Evolutionary conservation across 2,888 invertebrate species (phyloP).

Genomic region (Villa cingulata): DNA sequence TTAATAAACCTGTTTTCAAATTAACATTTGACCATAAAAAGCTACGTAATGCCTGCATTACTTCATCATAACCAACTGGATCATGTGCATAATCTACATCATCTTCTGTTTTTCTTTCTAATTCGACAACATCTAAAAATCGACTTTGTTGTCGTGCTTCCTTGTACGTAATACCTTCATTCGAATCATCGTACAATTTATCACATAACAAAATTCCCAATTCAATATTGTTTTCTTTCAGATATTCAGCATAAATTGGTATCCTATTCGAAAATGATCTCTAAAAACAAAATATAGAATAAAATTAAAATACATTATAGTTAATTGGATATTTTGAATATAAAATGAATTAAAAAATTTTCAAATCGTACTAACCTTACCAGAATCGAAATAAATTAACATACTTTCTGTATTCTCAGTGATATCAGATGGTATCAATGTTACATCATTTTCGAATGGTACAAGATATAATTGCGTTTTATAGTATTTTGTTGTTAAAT

Average conservation of each 20-base stretch:
- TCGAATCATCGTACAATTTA: constrained; percentile 17
- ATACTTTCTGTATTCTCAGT: constrained; percentile 17
- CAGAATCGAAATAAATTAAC: constrained; percentile 21
- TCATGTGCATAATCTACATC: constrained; percentile 17
- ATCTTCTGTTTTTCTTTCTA: constrained; percentile 16
- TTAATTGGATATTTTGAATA: too few relatives aligned
- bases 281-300: constrained; percentile 10
- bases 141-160: constrained; percentile 19
- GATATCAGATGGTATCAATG: constrained; percentile 15
- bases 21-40: constrained; percentile 20
- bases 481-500: constrained; percentile 21
- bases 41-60: constrained; percentile 18
- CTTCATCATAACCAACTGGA: constrained; percentile 20
- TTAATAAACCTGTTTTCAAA: neutral
- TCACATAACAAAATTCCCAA: constrained; percentile 19
- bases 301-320: neutral
- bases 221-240: constrained; percentile 19
- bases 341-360: too few relatives aligned
- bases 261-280: constrained; percentile 17
- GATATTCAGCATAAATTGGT: constrained; percentile 18
- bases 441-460: constrained; percentile 15
- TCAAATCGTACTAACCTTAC: constrained; percentile 15
- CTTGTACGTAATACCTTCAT: constrained; percentile 21
- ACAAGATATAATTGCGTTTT: constrained; percentile 18
- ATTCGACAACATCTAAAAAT: constrained; percentile 20